phyloP scores from a whole-genome alignment of 2,113 vertebrate species.

The Triplophysa tibetana region DNA sequence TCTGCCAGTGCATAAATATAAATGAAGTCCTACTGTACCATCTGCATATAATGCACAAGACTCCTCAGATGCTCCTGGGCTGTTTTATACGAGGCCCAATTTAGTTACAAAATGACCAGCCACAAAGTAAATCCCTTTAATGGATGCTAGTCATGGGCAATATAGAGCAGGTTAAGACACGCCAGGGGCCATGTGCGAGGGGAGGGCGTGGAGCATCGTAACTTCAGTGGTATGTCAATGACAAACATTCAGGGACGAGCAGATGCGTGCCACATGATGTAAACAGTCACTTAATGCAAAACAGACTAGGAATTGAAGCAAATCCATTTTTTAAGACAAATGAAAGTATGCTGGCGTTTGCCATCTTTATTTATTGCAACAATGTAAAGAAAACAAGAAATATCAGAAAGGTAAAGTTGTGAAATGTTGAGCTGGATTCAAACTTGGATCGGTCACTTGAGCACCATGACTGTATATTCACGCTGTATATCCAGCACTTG shows the following conservation, averaged over 20 bases:
- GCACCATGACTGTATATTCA: not conserved
- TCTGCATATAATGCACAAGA: not conserved
- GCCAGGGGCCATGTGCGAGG: constrained; percentile 30
- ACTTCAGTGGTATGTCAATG: constrained; percentile 14
- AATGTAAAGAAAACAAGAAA: too few relatives aligned
- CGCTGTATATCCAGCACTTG: too few relatives aligned
- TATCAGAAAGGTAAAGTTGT: not conserved
- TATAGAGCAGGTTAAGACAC: constrained; percentile 63
- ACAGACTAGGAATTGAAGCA: not conserved
- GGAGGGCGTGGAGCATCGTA: not conserved
- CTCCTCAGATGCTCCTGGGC: constrained; percentile 42
- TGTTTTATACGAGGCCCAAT: constrained; percentile 60
- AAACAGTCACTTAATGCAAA: not conserved
- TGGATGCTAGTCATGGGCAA: constrained; percentile 56
- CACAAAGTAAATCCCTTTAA: constrained; percentile 55
- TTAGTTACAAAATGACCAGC: constrained; percentile 57
- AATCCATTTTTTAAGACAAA: not conserved
- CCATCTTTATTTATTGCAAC: too few relatives aligned
- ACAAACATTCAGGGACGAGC: constrained; percentile 18
- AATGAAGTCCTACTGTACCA: not conserved
- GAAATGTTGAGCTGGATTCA: not conserved
- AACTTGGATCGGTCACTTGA: not conserved
- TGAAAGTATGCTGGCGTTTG: not conserved
- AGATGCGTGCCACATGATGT: not conserved
- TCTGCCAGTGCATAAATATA: too few relatives aligned